These are phyloP conservation scores for Hyppa rectilinea DNA, from an alignment of 2,888 invertebrate genomes.

Conservation along the genomic window DNA sequence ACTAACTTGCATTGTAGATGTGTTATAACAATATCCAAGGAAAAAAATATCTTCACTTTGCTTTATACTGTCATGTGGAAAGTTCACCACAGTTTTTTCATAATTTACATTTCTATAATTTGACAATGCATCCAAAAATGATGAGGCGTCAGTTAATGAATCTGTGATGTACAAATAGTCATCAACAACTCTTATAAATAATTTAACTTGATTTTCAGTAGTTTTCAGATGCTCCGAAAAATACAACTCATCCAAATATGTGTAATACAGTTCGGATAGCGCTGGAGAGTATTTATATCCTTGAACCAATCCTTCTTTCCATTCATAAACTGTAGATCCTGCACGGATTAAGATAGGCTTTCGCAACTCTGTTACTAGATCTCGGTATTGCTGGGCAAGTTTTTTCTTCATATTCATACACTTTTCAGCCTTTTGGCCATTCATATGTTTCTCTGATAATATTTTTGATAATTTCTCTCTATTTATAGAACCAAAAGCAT, in stretches of 20 bases:
- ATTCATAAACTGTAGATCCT: conserved; percentile 86
- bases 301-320: conserved; percentile 87
- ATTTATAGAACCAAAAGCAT: conserved; percentile 88
- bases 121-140: conserved; percentile 80
- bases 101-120: conserved; percentile 86
- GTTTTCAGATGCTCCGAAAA: conserved; percentile 74
- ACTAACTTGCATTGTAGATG: conserved; percentile 80
- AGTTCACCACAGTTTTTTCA: conserved; percentile 85
- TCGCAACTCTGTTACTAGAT: conserved; percentile 79
- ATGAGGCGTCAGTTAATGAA: conserved; percentile 78
- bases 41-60: conserved; percentile 80
- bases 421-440: conserved; percentile 76
- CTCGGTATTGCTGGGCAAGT: conserved; percentile 79
- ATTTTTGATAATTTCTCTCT: conserved; percentile 80
- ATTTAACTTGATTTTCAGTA: conserved; percentile 70
- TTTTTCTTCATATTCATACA: conserved; percentile 76
- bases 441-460: conserved; percentile 75
- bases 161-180: conserved; percentile 88
- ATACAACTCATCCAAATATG: conserved; percentile 80
- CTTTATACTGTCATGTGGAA: conserved; percentile 75
- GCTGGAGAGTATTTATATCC: conserved; percentile 89
- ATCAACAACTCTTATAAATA: conserved; percentile 86
- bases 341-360: conserved; percentile 84
- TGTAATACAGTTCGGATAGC: conserved; percentile 86
- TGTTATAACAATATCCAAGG: conserved; percentile 84